These are phyloP conservation scores for Cephus spinipes DNA, from an alignment of 2,888 invertebrate genomes.

Conservation along the genomic window DNA sequence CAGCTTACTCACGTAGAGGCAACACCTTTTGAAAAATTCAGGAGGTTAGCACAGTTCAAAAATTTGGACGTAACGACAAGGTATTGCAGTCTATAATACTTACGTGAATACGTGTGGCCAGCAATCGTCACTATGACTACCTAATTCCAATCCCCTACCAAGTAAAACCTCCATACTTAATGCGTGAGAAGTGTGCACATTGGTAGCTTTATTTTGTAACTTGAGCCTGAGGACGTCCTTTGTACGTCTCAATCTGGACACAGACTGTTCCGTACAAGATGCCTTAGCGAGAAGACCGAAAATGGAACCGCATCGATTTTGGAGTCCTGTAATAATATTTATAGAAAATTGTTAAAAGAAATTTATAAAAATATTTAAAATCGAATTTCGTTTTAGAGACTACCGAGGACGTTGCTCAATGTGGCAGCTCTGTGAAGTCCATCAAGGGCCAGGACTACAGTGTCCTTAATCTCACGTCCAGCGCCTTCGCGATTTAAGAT, in stretches of 20 bases:
- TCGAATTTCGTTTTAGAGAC: conserved; percentile 15
- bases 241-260: conserved; percentile 61
- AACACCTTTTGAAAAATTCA: conserved; percentile 72
- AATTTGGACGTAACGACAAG: background rate
- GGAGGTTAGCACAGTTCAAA: background rate
- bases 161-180: conserved; percentile 93
- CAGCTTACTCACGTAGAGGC: conserved; percentile 90
- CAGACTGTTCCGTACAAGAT: conserved; percentile 80
- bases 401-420: conserved; percentile 86
- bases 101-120: conserved; percentile 94
- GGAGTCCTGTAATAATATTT: conserved; percentile 72
- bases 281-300: conserved; percentile 88
- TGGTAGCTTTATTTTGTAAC: conserved; percentile 74
- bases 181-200: conserved; percentile 89
- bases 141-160: conserved; percentile 87
- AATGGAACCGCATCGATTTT: conserved; percentile 91
- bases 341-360: background rate
- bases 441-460: conserved; percentile 88
- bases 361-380: background rate
- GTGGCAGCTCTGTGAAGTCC: conserved; percentile 93
- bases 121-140: conserved; percentile 92
- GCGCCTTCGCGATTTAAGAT: conserved; percentile 56
- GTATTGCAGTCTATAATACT: conserved; percentile 19
- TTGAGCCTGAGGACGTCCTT: conserved; percentile 63
- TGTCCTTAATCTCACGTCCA: conserved; percentile 76